A percentile compares a stretch with the other conserved stretches of the same genome.
Evolutionary conservation across 2,797 vertebrate genomes (phyloP).

Genomic region (Esox masquinongy): DNA sequence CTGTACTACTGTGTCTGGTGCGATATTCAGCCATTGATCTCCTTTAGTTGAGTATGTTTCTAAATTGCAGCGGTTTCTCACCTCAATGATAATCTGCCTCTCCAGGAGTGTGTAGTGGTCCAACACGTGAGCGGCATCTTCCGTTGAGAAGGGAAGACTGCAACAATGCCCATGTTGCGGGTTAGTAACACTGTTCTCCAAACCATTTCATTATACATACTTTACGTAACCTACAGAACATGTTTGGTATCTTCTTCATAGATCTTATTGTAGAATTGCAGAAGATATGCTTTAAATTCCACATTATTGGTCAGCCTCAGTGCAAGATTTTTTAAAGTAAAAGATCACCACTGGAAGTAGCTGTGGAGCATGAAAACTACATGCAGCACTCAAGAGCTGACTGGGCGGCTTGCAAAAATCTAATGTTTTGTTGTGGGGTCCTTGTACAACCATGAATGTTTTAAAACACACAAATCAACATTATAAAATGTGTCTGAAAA

Average conservation of each 20-base stretch:
- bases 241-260: too few species aligned
- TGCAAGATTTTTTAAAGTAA: too few species aligned
- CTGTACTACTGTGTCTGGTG: not conserved
- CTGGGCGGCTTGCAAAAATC: too few species aligned
- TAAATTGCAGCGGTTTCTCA: constrained; percentile 51
- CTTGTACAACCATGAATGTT: too few species aligned
- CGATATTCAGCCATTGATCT: not conserved
- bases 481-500: not conserved
- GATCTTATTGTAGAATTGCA: too few species aligned
- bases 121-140: constrained; percentile 84
- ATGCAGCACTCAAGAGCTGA: too few species aligned
- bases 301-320: too few species aligned
- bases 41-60: not conserved
- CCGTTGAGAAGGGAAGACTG: constrained; percentile 82
- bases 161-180: not conserved
- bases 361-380: too few species aligned
- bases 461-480: not conserved
- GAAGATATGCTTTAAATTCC: too few species aligned
- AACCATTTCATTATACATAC: not conserved
- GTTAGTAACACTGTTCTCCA: not conserved
- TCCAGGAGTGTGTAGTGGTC: constrained; percentile 94
- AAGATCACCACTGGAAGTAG: too few species aligned
- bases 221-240: too few species aligned
- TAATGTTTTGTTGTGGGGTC: too few species aligned
- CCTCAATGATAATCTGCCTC: constrained; percentile 95